phyloP scores from a whole-genome alignment of 2,888 invertebrate species.

The Fabriciana adippe region DNA sequence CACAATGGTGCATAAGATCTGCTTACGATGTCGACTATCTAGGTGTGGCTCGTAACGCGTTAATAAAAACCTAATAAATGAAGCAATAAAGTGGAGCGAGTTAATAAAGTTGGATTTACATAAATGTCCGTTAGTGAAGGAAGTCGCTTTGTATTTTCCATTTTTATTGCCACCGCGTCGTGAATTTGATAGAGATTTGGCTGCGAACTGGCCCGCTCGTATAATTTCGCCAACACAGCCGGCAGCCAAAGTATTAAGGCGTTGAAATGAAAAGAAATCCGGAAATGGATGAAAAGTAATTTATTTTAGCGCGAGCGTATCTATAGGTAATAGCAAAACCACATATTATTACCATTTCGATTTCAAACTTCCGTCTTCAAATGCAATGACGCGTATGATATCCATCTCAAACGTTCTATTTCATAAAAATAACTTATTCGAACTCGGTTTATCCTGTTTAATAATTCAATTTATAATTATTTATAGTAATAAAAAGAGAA shows the following conservation, averaged over 20 bases:
- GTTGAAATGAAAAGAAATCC: constrained; percentile 70
- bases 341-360: constrained; percentile 32
- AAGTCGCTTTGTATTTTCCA: constrained; percentile 68
- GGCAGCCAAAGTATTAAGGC: constrained; percentile 66
- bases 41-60: constrained; percentile 24
- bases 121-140: constrained; percentile 52
- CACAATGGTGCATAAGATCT: constrained; percentile 19
- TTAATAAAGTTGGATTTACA: constrained; percentile 64
- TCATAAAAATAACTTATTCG: no score
- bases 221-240: constrained; percentile 71
- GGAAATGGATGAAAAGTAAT: constrained; percentile 71
- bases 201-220: constrained; percentile 65
- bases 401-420: no score
- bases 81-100: constrained; percentile 53
- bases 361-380: constrained; percentile 14
- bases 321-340: constrained; percentile 50
- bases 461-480: no score
- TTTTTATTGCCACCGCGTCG: constrained; percentile 70
- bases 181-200: constrained; percentile 75
- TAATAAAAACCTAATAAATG: constrained; percentile 46
- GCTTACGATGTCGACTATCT: constrained; percentile 13
- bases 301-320: constrained; percentile 60
- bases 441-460: no score
- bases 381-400: constrained; percentile 8
- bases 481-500: neutral